Base-by-base conservation (phyloP, 1,140 invertebrate species). In the Drosophila tsacasi region DNA sequence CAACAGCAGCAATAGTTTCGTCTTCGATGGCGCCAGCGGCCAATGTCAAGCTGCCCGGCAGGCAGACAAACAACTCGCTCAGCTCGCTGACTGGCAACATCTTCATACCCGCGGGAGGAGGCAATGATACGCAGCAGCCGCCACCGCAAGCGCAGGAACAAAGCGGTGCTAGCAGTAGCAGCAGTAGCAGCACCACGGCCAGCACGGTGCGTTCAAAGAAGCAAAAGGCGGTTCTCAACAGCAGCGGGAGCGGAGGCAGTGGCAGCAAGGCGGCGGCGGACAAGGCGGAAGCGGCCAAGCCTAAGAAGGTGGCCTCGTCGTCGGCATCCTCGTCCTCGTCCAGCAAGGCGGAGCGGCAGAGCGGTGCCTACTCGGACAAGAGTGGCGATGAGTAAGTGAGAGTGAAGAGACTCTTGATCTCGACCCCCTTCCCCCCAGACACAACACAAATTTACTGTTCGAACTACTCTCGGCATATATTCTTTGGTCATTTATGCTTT, bases 11-110 rank as follows among this genome's bases (percentile, higher is more conserved):
- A n/a, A 49, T 49, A 49, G 47, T n/a, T 8, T n/a, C 47, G 15
- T 54, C 69, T 60, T 65, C 21, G 50, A 87, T 93, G 92, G 85
- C 92, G 75, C 92, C 92, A 74, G 86, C 91, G 49, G 91, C 81
- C n/a, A 93, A 92, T 79, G 91, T 94, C 17, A 95, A 95, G 80
- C 94, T 94, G 72, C 94, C 95, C 23, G 96, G 96, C 27, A 93
- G 97, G 58, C 97, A 97, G 93, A 98, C 97, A 4, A 98, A 98
- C 91, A 98, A 97, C 93, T 97, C 97, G 3, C 93, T 98, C 15
- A 96, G 97, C 3, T 97, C 96, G 8, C 96, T 96, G 32, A 97
- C 96, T 17, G 97, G 96, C 21, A 96, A 97, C 87, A 97, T 97
- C 61, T 94, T 97, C 25, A 97, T 97, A 92, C 95, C 95, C 10